These are phyloP conservation scores for Bubo scandiacus DNA, from an alignment of 2,113 vertebrate species.

Conservation along the genomic window DNA sequence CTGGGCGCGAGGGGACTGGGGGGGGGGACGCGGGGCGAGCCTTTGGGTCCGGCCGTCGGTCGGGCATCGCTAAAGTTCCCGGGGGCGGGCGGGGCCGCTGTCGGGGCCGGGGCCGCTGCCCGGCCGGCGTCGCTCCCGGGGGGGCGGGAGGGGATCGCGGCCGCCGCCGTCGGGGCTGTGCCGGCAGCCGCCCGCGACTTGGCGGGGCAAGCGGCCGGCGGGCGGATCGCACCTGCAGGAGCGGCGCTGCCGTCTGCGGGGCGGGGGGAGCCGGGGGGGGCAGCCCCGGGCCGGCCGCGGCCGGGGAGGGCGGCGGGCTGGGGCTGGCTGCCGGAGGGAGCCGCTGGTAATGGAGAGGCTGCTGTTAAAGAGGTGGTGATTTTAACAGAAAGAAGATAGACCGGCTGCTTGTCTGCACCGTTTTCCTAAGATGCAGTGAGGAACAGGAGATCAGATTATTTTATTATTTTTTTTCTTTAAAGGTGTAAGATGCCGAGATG, in stretches of 20 bases:
- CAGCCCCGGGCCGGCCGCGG: not conserved
- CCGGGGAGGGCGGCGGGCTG: not conserved
- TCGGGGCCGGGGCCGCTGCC: not conserved
- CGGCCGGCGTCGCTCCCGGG: not conserved
- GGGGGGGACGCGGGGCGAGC: not conserved
- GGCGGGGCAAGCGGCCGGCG: not conserved
- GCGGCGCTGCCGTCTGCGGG: not conserved
- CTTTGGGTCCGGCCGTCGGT: not conserved
- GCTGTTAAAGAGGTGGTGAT: constrained; percentile 8
- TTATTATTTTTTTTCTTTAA: constrained; percentile 25
- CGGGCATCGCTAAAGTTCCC: not conserved
- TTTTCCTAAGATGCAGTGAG: constrained; percentile 26
- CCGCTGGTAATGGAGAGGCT: not conserved
- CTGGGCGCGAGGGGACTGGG: not conserved
- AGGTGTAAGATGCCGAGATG: constrained; percentile 63
- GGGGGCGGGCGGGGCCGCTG: not conserved
- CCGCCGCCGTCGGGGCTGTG: not conserved
- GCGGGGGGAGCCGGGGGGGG: not conserved
- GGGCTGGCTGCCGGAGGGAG: not conserved
- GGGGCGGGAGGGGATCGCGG: not conserved
- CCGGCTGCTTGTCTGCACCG: constrained; percentile 12
- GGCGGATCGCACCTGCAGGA: not conserved
- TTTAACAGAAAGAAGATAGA: constrained; percentile 39
- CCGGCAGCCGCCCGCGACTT: not conserved
- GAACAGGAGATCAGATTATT: constrained; percentile 35